Base-by-base conservation (phyloP, 2,888 invertebrate species). In the Eupithecia tripunctaria region DNA sequence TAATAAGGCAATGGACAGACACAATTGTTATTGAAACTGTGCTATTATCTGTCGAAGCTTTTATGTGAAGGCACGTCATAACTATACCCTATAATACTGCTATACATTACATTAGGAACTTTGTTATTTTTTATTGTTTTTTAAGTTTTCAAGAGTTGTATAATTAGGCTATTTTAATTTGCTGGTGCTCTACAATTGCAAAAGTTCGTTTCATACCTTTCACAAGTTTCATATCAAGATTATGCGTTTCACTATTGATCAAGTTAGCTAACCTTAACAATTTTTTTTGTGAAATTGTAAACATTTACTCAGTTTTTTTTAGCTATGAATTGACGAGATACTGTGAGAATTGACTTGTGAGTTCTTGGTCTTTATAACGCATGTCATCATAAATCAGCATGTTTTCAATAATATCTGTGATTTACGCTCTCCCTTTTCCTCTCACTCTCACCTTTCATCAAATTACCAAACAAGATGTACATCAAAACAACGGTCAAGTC, bases 401-500 rank as follows among this genome's bases (percentile, higher is more conserved):
- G 38, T 70, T 72, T 60, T 59, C 32, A 10, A 72, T 64, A 72
- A 63, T 56, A 71, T 51, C 68, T 64, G 69, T 65, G 60, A 67
- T 75, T 60, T 47, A 67, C 69, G 67, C 69, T 74, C 70, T 73
- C 64, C 64, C 68, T 71, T 74, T 74, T 69, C 74, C 77, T 74
- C 77, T 77, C 72, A 70, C 75, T 63, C 72, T 68, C 74, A 70
- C 70, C 75, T 77, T 77, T 78, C 76, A 74, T 78, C 72, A 76
- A 77, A 72, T 75, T 71, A 72, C 74, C 74, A 76, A 78, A 70
- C 75, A 65, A 78, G 73, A 71, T 72, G 78, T 73, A 72, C 78
- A 78, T 78, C 79, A 75, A 77, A 78, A 79, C 78, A 77, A 76
- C 78, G 70, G 75, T 70, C 73, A 72, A 75, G 75, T 74, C 77